Evolutionary conservation across 1,140 invertebrate species (phyloP), one percentile per base, ranked within the genome.

Genomic region (Drosophila rufa): DNA sequence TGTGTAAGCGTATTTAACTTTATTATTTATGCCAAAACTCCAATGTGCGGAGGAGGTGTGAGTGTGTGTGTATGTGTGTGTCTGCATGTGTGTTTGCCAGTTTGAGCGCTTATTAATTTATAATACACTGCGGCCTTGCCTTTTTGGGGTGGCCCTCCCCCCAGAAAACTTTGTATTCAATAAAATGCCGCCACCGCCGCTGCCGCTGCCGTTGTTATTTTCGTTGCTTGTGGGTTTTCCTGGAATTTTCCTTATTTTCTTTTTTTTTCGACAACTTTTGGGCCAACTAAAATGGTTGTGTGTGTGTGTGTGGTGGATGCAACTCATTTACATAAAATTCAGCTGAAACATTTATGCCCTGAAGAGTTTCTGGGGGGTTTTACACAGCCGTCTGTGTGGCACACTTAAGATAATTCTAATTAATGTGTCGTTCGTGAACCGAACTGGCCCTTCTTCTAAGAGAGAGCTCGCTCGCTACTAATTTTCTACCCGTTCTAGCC

Each of bases 1-100:
- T 82, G 67, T 84, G 84, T 89, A 89, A 89, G 80, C 85, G 85
- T 89, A 89, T 89, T 89, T 90, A 89, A 89, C 84, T 89, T 89
- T 89, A 87, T 87, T 87, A 87, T 87, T 87, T 87, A 87, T 87
- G 84, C 84, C 86, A 30, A 76, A 68, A 64, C 67, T 74, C 64
- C 50, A 36, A 14, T 59, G 30, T 59, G 46, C 50, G 40, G 40
- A 42, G 40, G 40, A 7, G 6, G 61, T 66, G 77, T 51, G 60
- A 48, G 45, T 46, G 40, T 58, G 55, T n/a, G n/a, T n/a, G 38
- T 40, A 4, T 48, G 48, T 46, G 59, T 57, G 79, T 47, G 59
- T 42, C 56, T 53, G 33, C 46, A 38, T 58, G 45, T 51, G 45
- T 55, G 59, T 12, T 19, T 48, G 51, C 40, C 53, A 55, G 69